These are phyloP conservation scores for Phataginus tetradactyla DNA, from an alignment of 2,797 vertebrate genomes.

Conservation along the genomic window DNA sequence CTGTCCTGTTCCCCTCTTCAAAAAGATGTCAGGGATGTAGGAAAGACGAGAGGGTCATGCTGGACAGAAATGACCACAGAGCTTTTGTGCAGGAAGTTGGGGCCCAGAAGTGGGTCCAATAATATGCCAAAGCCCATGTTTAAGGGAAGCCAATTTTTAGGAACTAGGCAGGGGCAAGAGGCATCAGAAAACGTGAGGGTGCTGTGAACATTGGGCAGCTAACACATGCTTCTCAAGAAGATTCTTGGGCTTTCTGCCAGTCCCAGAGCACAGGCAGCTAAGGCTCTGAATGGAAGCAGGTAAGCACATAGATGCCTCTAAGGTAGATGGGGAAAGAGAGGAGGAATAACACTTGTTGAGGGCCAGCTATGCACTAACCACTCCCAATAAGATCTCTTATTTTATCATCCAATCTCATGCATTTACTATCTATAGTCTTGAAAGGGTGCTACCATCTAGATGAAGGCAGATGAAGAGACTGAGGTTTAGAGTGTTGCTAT, in stretches of 20 bases:
- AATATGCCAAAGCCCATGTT: neutral
- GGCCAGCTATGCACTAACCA: neutral
- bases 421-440: neutral
- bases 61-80: neutral
- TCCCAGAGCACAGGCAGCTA: neutral
- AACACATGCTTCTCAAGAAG: neutral
- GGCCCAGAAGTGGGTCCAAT: neutral
- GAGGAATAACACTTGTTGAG: neutral
- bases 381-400: neutral
- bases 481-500: neutral
- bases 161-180: neutral
- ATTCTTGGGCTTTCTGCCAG: neutral
- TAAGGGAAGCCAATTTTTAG: neutral
- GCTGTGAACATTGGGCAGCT: neutral
- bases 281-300: neutral
- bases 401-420: neutral
- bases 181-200: neutral
- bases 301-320: neutral
- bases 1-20: neutral
- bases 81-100: neutral
- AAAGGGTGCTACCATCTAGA: neutral
- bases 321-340: neutral
- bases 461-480: neutral
- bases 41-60: neutral
- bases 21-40: accelerated